A percentile compares a stretch with the other conserved stretches of the same genome.
phyloP scores from a whole-genome alignment of 2,113 vertebrate species.

The Aspidoscelis tigris region DNA sequence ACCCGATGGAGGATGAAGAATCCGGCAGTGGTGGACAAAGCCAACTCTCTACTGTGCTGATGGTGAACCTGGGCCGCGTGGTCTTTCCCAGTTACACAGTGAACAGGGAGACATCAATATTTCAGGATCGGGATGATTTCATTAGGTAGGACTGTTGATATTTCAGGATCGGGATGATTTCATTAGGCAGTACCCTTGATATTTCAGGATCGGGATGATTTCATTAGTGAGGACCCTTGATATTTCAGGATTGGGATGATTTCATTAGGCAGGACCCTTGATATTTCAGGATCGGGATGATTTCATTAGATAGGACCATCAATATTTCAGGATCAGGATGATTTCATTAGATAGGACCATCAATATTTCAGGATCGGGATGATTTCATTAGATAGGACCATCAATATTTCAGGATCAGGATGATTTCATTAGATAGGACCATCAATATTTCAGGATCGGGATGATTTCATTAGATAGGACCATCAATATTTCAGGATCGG shows the following conservation, averaged over 20 bases:
- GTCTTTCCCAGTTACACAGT: slow-evolving; percentile 87
- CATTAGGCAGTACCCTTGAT: slow-evolving; percentile 61
- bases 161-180: too few relatives aligned
- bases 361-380: slow-evolving; percentile 87
- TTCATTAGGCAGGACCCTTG: slow-evolving; percentile 84
- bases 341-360: slow-evolving; percentile 85
- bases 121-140: slow-evolving; percentile 90
- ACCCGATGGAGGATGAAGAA: slow-evolving; percentile 90
- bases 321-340: slow-evolving; percentile 89
- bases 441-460: slow-evolving; percentile 87
- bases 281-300: slow-evolving; percentile 91
- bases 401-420: slow-evolving; percentile 89
- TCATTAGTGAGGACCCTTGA: slow-evolving; percentile 83
- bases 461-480: slow-evolving; percentile 89
- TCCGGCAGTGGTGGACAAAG: slow-evolving; percentile 84
- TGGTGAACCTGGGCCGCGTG: slow-evolving; percentile 87
- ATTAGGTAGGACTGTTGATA: slow-evolving; percentile 78
- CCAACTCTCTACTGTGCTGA: slow-evolving; percentile 87
- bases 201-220: slow-evolving; percentile 91
- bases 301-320: slow-evolving; percentile 83
- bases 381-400: slow-evolving; percentile 88
- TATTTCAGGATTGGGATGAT: slow-evolving; percentile 91
- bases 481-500: slow-evolving; percentile 84
- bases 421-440: slow-evolving; percentile 88
- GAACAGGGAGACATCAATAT: slow-evolving; percentile 80